Evolutionary conservation across 2,113 vertebrate species (phyloP).

Genomic region (Dromaius novaehollandiae): DNA sequence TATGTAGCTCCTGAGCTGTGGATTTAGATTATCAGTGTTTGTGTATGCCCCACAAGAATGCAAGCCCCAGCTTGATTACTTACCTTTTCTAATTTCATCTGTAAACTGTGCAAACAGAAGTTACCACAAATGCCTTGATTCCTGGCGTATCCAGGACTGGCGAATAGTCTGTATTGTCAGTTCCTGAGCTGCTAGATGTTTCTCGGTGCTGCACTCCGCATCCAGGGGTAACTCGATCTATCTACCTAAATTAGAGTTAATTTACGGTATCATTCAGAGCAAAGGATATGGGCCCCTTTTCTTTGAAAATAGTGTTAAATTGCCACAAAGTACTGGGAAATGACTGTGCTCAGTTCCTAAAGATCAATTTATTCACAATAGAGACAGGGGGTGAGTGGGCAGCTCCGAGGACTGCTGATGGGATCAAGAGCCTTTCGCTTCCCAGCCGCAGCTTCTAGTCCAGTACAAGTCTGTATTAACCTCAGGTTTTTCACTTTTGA

Average conservation of each 20-base stretch:
- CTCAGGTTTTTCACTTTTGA: not conserved
- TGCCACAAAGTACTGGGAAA: constrained; percentile 46
- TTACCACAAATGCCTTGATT: not conserved
- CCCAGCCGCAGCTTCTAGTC: not conserved
- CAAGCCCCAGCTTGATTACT: not conserved
- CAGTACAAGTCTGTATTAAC: not conserved
- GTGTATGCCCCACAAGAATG: not conserved
- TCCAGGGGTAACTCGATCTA: not conserved
- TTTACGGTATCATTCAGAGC: constrained; percentile 15
- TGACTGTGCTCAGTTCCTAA: constrained; percentile 3
- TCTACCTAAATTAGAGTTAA: constrained; percentile 11
- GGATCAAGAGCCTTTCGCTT: not conserved
- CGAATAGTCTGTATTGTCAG: not conserved
- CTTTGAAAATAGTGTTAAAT: constrained; percentile 47
- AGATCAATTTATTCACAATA: not conserved
- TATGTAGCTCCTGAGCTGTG: not conserved
- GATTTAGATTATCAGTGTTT: not conserved
- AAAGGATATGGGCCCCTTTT: constrained; percentile 16
- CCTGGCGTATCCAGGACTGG: not conserved
- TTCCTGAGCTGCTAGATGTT: not conserved
- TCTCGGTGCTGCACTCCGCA: not conserved
- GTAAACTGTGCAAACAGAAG: not conserved
- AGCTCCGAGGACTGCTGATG: not conserved
- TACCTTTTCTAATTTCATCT: constrained; percentile 4
- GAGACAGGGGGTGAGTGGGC: not conserved